Conservation (phyloP, 2,888 invertebrate species). For the Onthophagus sagittarius region DNA sequence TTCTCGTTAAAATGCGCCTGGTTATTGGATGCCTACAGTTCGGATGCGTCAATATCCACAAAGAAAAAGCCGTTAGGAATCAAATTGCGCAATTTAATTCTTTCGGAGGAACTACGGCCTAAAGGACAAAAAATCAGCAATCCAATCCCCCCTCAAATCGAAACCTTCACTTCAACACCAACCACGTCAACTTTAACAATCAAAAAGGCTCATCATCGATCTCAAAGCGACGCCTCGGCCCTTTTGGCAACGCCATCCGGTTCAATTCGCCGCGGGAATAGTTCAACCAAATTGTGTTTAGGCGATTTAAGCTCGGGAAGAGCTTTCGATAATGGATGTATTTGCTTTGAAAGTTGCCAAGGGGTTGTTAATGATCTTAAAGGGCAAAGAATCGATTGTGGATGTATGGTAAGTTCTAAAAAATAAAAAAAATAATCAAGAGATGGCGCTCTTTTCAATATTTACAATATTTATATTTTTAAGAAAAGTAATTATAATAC, state of each 20-base stretch:
- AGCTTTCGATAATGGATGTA: conserved; percentile 96
- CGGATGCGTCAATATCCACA: conserved; percentile 61
- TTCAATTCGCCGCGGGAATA: conserved; percentile 28
- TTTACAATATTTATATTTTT: too few relatives aligned
- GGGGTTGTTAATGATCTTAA: conserved; percentile 74
- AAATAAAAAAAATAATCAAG: too few relatives aligned
- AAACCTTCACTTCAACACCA: conserved; percentile 6
- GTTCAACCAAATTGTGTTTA: conserved; percentile 65
- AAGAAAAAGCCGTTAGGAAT: conserved; percentile 73
- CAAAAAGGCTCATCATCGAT: conserved; percentile 80
- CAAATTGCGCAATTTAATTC: conserved; percentile 69
- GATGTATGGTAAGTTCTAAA: conserved; percentile 61
- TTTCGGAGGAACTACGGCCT: conserved; percentile 60
- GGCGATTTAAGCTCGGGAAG: conserved; percentile 92
- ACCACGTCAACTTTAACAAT: conserved; percentile 10
- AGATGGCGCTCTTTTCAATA: too few relatives aligned
- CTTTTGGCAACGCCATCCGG: conserved; percentile 47
- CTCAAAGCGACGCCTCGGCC: conserved; percentile 78
- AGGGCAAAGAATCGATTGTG: conserved; percentile 72
- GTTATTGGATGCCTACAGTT: conserved; percentile 92
- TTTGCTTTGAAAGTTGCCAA: conserved; percentile 82
- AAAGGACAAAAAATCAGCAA: conserved; percentile 31
- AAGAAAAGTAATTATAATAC: too few relatives aligned
- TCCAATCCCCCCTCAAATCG: conserved; percentile 3
- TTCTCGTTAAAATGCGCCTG: conserved; percentile 95